Percentiles rank a stretch among this genome's conserved stretches.
These are phyloP conservation scores for Cataglyphis altisquamis DNA, from an alignment of 2,888 invertebrate genomes.

Conservation along the genomic window DNA sequence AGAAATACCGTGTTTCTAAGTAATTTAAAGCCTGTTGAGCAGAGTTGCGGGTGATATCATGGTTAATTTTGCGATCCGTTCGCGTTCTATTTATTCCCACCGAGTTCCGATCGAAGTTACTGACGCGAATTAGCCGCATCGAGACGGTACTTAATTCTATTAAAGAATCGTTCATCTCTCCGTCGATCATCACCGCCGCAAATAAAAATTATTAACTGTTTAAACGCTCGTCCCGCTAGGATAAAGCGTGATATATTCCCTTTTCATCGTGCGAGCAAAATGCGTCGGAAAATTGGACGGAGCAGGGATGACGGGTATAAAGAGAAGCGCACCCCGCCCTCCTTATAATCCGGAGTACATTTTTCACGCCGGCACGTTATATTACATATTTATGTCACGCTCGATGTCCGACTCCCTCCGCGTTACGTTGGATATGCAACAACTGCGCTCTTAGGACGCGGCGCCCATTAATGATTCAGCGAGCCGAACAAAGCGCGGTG, in stretches of 20 bases:
- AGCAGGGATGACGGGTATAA: conserved; percentile 49
- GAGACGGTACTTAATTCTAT: conserved; percentile 38
- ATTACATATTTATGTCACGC: conserved; percentile 82
- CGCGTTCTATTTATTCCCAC: conserved; percentile 28
- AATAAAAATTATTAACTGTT: conserved; percentile 39
- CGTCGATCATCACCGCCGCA: conserved; percentile 20
- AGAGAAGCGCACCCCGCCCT: conserved; percentile 38
- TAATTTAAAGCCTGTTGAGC: conserved; percentile 5
- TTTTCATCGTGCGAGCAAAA: conserved; percentile 39
- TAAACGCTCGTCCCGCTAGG: conserved; percentile 20
- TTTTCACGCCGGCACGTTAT: conserved; percentile 75
- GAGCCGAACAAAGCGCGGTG: conserved; percentile 75
- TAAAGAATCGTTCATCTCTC: conserved; percentile 16
- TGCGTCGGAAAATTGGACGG: conserved; percentile 46
- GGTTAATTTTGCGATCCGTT: conserved; percentile 27
- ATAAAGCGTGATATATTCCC: conserved; percentile 32
- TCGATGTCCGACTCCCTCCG: conserved; percentile 74
- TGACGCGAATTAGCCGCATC: conserved; percentile 21
- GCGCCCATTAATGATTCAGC: conserved; percentile 77
- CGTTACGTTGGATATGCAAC: conserved; percentile 72
- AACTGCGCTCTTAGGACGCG: conserved; percentile 71
- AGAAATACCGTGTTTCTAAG: neutral
- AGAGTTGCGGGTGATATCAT: conserved; percentile 22
- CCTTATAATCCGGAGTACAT: conserved; percentile 71
- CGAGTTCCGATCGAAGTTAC: conserved; percentile 31